These are phyloP conservation scores for Megatriorchis doriae DNA, from an alignment of 2,113 vertebrate species.

Conservation along the genomic window DNA sequence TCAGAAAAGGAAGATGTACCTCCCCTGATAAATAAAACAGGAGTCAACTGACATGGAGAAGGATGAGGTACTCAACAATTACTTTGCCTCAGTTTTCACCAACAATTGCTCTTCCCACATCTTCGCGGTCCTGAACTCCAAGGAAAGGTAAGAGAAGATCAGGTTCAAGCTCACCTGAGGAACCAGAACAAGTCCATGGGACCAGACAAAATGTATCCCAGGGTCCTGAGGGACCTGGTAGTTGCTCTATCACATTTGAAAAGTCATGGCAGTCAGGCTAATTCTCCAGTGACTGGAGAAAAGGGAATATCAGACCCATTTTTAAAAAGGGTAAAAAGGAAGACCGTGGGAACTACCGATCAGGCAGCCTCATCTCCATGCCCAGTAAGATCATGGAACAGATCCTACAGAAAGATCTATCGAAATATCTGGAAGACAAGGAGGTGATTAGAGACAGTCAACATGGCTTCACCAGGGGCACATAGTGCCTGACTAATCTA, in stretches of 20 bases:
- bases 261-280: background rate
- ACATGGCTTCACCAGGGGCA: background rate
- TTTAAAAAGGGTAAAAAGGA: background rate
- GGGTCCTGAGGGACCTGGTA: background rate
- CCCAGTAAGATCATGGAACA: background rate
- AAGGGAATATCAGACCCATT: background rate
- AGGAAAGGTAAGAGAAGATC: background rate
- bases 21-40: background rate
- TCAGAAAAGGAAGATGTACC: background rate
- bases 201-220: no score
- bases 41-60: background rate
- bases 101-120: background rate
- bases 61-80: background rate
- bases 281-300: background rate
- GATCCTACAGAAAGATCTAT: background rate
- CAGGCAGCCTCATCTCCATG: background rate
- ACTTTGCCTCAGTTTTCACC: background rate
- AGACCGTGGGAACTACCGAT: background rate
- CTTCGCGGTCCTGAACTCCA: background rate
- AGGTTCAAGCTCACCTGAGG: background rate
- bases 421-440: background rate
- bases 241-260: background rate
- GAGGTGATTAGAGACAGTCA: background rate
- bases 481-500: background rate
- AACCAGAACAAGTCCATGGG: background rate